phyloP scores from a whole-genome alignment of 2,888 invertebrate species.

The Leuctra nigra region DNA sequence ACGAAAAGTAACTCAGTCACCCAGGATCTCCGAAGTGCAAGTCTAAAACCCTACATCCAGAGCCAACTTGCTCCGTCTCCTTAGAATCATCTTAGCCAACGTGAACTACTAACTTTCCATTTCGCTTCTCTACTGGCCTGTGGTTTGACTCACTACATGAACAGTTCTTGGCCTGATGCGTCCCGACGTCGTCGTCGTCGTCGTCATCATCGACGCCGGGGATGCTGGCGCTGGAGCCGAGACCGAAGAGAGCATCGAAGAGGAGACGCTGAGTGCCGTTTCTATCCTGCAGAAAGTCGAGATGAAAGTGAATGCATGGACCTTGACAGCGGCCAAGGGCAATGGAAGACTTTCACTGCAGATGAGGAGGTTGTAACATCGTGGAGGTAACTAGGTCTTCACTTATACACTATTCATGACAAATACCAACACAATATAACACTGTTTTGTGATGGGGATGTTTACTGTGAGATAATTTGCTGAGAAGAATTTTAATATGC shows the following conservation, averaged over 20 bases:
- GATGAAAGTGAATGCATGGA: conserved; percentile 14
- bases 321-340: conserved; percentile 10
- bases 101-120: too few relatives aligned
- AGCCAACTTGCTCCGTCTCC: too few relatives aligned
- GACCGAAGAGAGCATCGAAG: conserved; percentile 20
- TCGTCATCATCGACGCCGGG: background rate
- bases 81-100: too few relatives aligned
- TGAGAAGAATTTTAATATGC: too few relatives aligned
- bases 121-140: too few relatives aligned
- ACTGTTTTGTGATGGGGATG: too few relatives aligned
- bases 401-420: too few relatives aligned
- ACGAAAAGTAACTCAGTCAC: too few relatives aligned
- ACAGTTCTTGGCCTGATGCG: conserved; percentile 14
- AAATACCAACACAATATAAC: too few relatives aligned
- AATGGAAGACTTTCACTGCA: conserved; percentile 14
- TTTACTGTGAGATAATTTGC: too few relatives aligned
- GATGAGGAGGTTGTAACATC: background rate
- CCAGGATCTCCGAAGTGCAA: too few relatives aligned
- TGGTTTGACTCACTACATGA: conserved; percentile 21
- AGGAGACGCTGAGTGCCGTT: conserved; percentile 15
- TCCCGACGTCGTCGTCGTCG: conserved; percentile 14
- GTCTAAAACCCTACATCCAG: too few relatives aligned
- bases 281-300: background rate
- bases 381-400: conserved; percentile 8
- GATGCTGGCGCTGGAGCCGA: conserved; percentile 8